These are phyloP conservation scores for Stictonetta naevosa DNA, from an alignment of 2,113 vertebrate genomes.

Conservation along the genomic window DNA sequence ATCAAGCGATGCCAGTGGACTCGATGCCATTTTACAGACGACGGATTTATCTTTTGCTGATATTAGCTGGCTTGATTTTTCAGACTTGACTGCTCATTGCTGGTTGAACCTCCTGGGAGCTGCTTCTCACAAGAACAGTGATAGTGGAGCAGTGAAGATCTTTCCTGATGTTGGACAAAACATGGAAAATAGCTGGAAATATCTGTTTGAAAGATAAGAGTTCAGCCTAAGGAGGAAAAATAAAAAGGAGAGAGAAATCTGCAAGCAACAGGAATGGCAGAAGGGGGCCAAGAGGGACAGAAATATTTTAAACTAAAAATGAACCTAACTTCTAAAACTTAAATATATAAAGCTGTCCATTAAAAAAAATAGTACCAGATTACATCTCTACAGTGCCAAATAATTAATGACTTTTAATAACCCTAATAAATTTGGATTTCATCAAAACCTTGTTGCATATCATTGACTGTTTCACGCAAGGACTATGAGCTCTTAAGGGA, in stretches of 20 bases:
- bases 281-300: neutral
- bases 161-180: neutral
- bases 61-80: neutral
- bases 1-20: neutral
- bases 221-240: neutral
- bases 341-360: constrained; percentile 69
- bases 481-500: neutral
- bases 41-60: neutral
- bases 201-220: neutral
- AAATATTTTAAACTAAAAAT: constrained; percentile 45
- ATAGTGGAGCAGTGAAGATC: neutral
- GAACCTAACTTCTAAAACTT: constrained; percentile 44
- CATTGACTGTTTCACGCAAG: constrained; percentile 7
- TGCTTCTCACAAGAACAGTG: neutral
- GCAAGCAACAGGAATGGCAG: neutral
- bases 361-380: constrained; percentile 53
- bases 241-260: neutral
- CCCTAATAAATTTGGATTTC: constrained; percentile 75
- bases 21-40: neutral
- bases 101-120: neutral
- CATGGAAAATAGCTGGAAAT: neutral
- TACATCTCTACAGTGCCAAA: constrained; percentile 68
- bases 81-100: neutral
- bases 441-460: constrained; percentile 69
- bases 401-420: constrained; percentile 77